Conservation (phyloP, 2,113 vertebrate species). For the Panurus biarmicus region DNA sequence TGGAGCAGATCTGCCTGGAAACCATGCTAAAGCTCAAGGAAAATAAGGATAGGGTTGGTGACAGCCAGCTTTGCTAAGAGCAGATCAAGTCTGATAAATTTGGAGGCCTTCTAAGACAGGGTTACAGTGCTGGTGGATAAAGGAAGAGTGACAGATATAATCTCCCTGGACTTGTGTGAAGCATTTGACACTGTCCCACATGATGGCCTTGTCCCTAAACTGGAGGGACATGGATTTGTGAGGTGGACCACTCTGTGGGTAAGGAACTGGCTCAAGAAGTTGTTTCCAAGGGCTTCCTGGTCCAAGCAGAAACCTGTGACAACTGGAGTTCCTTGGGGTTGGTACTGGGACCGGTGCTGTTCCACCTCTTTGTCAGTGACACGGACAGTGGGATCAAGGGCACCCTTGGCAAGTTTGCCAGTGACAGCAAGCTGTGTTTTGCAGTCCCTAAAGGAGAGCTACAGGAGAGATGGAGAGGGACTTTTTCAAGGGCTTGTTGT, state of each 20-base stretch:
- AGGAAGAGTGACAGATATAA: not conserved
- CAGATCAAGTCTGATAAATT: not conserved
- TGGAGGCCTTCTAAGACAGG: not conserved
- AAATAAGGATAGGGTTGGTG: not conserved
- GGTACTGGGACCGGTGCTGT: fast-evolving
- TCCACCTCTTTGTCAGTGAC: not conserved
- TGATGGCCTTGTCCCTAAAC: not conserved
- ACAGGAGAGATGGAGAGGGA: not conserved
- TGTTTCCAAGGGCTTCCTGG: not conserved
- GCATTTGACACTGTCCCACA: not conserved
- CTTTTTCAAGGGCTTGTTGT: not conserved
- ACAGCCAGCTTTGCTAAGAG: not conserved
- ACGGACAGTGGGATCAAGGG: not conserved
- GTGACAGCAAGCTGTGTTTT: not conserved
- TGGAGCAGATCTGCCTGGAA: not conserved
- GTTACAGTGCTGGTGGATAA: not conserved
- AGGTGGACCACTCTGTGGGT: not conserved
- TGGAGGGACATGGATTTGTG: not conserved
- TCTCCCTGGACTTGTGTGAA: not conserved
- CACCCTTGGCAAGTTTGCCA: not conserved
- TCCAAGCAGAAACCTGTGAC: not conserved
- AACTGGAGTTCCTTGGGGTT: not conserved
- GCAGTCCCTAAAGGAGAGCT: not conserved
- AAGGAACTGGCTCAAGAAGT: not conserved
- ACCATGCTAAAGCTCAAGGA: not conserved